Percentiles rank a stretch among this genome's conserved stretches.
Conservation (phyloP, 2,113 vertebrate genomes). For the Atlantisia rogersi region DNA sequence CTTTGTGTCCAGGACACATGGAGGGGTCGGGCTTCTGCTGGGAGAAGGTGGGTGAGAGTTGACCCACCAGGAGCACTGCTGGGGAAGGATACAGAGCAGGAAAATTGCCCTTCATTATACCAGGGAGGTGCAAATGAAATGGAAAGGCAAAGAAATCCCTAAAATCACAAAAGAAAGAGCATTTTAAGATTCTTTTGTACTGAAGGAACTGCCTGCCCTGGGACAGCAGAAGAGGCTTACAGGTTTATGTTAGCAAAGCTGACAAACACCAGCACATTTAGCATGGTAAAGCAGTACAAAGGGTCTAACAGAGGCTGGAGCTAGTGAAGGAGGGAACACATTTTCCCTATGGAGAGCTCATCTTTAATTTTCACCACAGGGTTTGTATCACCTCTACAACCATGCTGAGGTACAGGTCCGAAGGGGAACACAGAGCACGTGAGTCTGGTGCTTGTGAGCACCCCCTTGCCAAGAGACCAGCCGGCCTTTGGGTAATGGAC, state of each 20-base stretch:
- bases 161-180: neutral
- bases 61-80: accelerated
- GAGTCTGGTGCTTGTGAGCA: neutral
- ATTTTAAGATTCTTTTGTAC: neutral
- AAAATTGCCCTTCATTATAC: neutral
- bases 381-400: neutral
- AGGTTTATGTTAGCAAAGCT: neutral
- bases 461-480: neutral
- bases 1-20: neutral
- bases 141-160: neutral
- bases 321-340: neutral
- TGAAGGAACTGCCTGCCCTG: neutral
- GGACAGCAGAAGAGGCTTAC: neutral
- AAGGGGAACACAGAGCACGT: neutral
- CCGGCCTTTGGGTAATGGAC: neutral
- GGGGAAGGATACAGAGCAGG: neutral
- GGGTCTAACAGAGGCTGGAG: neutral
- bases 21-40: neutral
- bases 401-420: neutral
- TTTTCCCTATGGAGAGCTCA: neutral
- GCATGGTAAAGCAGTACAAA: neutral
- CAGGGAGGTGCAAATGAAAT: neutral
- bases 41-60: neutral
- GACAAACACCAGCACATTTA: neutral
- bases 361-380: neutral